Conservation (phyloP, 2,888 invertebrate species). For the Enoplolaimus lenunculus region DNA sequence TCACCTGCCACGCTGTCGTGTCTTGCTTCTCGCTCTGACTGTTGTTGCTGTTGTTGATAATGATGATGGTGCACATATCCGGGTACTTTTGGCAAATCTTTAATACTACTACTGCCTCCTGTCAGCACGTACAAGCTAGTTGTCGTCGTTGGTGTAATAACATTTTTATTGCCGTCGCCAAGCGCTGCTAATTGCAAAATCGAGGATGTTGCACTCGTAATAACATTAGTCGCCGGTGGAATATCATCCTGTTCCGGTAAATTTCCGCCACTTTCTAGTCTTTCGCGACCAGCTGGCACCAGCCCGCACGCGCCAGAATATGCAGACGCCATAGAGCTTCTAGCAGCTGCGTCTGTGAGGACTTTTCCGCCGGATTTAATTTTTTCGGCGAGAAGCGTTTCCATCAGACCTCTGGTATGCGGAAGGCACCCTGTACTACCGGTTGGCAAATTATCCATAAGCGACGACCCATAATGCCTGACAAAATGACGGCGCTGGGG, state of each 20-base stretch:
- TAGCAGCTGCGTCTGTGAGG: not conserved
- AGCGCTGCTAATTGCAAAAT: no score
- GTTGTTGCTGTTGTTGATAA: not conserved
- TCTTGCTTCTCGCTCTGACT: no score
- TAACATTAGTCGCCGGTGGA: not conserved
- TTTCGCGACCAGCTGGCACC: not conserved
- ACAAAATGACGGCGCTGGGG: no score
- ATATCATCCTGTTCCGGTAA: not conserved
- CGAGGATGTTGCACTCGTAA: not conserved
- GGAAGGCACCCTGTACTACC: no score
- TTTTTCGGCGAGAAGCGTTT: conserved; percentile 14
- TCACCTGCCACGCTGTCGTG: not conserved
- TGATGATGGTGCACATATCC: no score
- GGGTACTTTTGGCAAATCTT: no score
- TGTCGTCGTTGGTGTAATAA: no score
- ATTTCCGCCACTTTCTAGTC: not conserved
- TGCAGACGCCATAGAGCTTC: not conserved
- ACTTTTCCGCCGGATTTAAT: conserved; percentile 3
- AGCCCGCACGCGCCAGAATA: not conserved
- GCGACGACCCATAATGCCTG: no score
- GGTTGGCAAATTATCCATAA: no score
- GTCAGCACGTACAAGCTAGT: no score
- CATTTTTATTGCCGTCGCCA: not conserved
- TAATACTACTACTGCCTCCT: no score
- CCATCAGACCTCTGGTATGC: conserved; percentile 8